These are phyloP conservation scores for Ceuthmochares aereus DNA, from an alignment of 2,113 vertebrate species.

Conservation along the genomic window DNA sequence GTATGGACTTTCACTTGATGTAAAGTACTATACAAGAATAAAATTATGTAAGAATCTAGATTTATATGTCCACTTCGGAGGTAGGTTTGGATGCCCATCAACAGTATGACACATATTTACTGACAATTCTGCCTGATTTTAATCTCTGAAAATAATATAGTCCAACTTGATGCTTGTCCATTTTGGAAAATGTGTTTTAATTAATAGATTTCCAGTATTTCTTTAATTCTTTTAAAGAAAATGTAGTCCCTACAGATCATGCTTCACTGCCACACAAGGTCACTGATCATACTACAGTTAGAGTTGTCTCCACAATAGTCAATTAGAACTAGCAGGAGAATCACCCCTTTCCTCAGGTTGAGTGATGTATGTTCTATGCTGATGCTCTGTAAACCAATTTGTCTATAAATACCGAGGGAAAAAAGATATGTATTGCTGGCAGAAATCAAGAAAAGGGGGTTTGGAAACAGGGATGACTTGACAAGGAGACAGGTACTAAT, in stretches of 20 bases:
- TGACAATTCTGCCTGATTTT: neutral
- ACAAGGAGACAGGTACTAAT: neutral
- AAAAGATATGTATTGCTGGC: fast-evolving
- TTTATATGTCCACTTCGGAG: neutral
- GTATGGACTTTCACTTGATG: neutral
- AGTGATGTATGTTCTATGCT: neutral
- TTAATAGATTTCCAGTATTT: neutral
- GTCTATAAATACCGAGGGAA: neutral
- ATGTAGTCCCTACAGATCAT: neutral
- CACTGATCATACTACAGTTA: neutral
- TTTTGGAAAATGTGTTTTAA: neutral
- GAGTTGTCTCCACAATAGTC: neutral
- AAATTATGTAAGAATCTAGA: neutral
- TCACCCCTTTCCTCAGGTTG: neutral
- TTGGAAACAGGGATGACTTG: neutral
- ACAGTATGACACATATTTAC: neutral
- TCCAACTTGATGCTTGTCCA: neutral
- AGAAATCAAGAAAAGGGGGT: neutral
- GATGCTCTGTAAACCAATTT: neutral
- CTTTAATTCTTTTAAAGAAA: neutral
- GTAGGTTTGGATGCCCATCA: neutral
- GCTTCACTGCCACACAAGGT: neutral
- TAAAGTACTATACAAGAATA: neutral
- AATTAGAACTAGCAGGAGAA: neutral
- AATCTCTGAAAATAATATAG: neutral